Conservation (phyloP, 1,140 invertebrate species). For the Babylonia areolata region DNA sequence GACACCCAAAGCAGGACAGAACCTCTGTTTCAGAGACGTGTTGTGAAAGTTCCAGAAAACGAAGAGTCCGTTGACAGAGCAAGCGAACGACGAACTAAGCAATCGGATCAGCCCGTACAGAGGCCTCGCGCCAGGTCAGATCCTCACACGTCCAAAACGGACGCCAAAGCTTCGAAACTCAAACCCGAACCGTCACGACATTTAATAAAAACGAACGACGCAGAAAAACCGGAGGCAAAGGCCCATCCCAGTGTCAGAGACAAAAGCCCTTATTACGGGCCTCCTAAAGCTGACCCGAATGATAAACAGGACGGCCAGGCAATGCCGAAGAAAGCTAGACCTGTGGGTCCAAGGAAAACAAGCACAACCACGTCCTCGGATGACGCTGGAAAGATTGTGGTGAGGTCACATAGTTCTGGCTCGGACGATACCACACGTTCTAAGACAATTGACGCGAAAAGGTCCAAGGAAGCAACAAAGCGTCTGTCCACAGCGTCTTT, state of each 20-base stretch:
- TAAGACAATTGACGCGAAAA: background rate
- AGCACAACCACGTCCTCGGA: background rate
- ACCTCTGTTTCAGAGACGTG: background rate
- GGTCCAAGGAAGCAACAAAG: background rate
- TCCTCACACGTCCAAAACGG: background rate
- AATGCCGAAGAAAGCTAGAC: background rate
- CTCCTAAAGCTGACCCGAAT: background rate
- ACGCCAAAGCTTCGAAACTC: background rate
- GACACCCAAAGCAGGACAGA: background rate
- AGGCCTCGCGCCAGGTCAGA: conserved; percentile 13
- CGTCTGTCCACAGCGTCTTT: background rate
- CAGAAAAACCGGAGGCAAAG: background rate
- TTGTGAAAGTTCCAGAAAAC: background rate
- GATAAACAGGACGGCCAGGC: background rate
- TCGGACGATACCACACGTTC: background rate
- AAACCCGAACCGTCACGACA: no score
- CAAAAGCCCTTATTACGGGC: background rate
- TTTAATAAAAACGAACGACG: no score
- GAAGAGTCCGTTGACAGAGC: background rate
- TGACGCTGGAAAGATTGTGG: background rate
- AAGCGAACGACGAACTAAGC: background rate
- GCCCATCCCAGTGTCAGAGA: background rate
- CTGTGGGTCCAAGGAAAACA: background rate
- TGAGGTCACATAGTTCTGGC: background rate
- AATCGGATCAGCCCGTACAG: background rate